Conservation (phyloP, 2,797 vertebrate genomes). For the Euthynnus affinis region DNA sequence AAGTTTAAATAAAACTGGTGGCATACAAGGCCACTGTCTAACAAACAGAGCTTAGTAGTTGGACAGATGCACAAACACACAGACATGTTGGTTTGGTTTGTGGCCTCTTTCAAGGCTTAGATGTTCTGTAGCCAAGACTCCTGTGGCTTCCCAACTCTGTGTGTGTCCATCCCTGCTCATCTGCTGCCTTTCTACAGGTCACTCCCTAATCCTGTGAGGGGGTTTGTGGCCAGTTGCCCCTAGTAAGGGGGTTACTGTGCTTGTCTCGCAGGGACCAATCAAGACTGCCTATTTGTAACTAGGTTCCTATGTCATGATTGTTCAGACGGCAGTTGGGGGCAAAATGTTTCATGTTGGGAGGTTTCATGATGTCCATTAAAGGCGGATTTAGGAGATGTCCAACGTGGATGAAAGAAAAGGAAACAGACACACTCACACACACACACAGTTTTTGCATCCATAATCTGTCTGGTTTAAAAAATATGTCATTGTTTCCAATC, state of each 20-base stretch:
- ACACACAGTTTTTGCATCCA: background rate
- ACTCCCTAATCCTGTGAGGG: constrained; percentile 73
- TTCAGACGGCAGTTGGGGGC: constrained; percentile 19
- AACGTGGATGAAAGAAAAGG: constrained; percentile 25
- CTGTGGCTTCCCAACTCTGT: constrained; percentile 72
- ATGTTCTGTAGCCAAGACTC: constrained; percentile 74
- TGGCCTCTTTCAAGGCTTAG: constrained; percentile 69
- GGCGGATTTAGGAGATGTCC: constrained; percentile 39
- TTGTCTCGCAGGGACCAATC: constrained; percentile 81
- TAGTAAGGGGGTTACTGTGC: constrained; percentile 66
- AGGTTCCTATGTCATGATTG: constrained; percentile 43
- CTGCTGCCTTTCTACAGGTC: constrained; percentile 75
- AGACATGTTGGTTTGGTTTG: constrained; percentile 60
- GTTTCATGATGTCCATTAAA: constrained; percentile 52
- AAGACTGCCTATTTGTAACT: constrained; percentile 54
- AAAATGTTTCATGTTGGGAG: constrained; percentile 35
- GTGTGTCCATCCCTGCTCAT: constrained; percentile 78
- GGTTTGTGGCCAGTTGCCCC: constrained; percentile 53
- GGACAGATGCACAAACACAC: constrained; percentile 63
- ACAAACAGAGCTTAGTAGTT: constrained; percentile 62
- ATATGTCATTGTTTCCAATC: constrained; percentile 39
- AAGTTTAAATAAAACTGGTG: constrained; percentile 52
- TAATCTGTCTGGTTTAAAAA: constrained; percentile 23
- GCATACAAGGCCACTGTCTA: constrained; percentile 48
- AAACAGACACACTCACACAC: background rate